Evolutionary conservation across 64 coral and sea anemone species (phyloP).

Genomic region (Montipora foliosa): DNA sequence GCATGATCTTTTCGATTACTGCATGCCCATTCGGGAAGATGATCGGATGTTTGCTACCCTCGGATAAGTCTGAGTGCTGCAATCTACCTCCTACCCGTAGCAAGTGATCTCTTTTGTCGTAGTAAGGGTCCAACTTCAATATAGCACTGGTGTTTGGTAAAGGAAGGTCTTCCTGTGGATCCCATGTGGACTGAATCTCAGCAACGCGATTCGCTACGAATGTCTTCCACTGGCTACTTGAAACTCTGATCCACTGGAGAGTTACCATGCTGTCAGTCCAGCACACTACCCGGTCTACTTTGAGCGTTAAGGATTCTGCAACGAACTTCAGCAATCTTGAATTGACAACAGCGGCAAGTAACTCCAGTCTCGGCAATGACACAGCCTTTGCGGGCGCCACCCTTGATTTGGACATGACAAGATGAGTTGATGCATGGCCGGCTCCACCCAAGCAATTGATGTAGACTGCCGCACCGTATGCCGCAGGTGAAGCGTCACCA

Average conservation of each 20-base stretch:
- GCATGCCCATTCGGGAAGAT: neutral
- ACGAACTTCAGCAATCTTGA: conserved; percentile 29
- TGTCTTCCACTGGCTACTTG: too few relatives aligned
- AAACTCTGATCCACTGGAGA: too few relatives aligned
- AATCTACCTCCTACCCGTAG: conserved; percentile 6
- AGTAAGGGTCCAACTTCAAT: neutral
- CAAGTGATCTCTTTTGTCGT: neutral
- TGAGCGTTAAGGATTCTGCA: neutral
- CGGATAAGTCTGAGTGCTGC: neutral
- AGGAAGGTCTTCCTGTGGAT: neutral
- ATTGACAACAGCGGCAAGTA: conserved; percentile 47
- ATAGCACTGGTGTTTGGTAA: conserved; percentile 23
- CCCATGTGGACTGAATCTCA: too few relatives aligned
- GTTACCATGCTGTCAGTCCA: too few relatives aligned
- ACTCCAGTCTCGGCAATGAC: conserved; percentile 49
- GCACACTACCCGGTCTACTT: neutral
- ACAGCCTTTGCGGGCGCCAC: conserved; percentile 51
- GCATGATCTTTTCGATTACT: conserved; percentile 21
- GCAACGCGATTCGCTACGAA: too few relatives aligned
- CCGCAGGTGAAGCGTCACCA: conserved; percentile 30
- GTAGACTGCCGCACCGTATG: conserved; percentile 2
- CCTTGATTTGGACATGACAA: conserved; percentile 54
- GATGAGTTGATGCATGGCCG: neutral
- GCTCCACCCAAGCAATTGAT: conserved; percentile 6
- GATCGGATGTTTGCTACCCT: conserved; percentile 9